Conservation (phyloP, 2,113 vertebrate species). For the Triplophysa rosa region DNA sequence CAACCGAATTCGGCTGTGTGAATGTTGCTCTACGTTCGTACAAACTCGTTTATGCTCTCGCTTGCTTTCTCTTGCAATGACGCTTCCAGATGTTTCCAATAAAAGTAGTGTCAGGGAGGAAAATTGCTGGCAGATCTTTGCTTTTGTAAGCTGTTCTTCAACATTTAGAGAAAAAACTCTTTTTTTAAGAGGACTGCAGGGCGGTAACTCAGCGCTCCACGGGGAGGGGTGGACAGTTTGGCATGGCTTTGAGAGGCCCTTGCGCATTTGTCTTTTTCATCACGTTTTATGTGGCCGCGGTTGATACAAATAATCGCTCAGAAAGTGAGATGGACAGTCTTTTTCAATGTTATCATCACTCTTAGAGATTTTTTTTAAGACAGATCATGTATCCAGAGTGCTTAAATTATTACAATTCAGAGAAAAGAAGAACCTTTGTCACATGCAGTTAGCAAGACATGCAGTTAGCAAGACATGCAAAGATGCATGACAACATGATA, state of each 20-base stretch:
- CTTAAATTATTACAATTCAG: slow-evolving; percentile 9
- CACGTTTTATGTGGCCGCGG: slow-evolving; percentile 17
- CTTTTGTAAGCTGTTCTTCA: slow-evolving; percentile 2
- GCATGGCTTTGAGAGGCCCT: slow-evolving; percentile 37
- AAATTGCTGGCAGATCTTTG: slow-evolving; percentile 28
- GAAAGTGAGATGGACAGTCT: slow-evolving; percentile 30
- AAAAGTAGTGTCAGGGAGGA: slow-evolving; percentile 38
- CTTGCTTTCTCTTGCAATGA: background rate
- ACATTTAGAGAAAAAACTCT: slow-evolving; percentile 19
- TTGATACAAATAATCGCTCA: slow-evolving; percentile 27
- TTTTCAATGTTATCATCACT: slow-evolving; percentile 37
- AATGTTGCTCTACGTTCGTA: background rate
- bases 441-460: background rate
- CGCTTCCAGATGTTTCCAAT: slow-evolving; percentile 46
- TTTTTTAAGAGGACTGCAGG: slow-evolving; percentile 27
- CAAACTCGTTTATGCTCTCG: background rate
- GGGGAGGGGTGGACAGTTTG: slow-evolving; percentile 29
- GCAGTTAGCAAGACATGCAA: background rate
- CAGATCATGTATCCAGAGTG: background rate
- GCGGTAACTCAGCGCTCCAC: slow-evolving; percentile 31
- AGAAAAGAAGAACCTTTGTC: background rate
- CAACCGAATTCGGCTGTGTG: background rate
- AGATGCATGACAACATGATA: background rate
- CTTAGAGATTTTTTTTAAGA: slow-evolving; percentile 10
- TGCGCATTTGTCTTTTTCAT: slow-evolving; percentile 39